Conservation (phyloP, 1,140 invertebrate genomes). For the Drosophila murphyi region DNA sequence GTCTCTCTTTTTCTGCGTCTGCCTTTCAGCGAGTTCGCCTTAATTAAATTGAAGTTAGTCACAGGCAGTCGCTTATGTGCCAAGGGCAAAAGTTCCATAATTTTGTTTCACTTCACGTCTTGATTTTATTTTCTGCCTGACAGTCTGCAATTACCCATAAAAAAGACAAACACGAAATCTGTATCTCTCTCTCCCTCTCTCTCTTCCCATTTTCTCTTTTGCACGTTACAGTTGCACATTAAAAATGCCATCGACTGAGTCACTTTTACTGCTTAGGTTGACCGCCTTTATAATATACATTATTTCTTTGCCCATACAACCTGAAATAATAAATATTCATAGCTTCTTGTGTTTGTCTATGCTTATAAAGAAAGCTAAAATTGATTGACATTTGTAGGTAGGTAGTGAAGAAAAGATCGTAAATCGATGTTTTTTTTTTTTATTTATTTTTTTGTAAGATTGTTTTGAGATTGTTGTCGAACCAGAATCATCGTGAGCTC, state of each 20-base stretch:
- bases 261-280: constrained; percentile 47
- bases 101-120: constrained; percentile 29
- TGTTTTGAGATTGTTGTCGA: constrained; percentile 69
- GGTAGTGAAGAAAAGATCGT: not conserved
- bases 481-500: constrained; percentile 54
- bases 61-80: constrained; percentile 69
- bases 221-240: constrained; percentile 8
- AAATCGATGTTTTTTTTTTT: constrained; percentile 1
- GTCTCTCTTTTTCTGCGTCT: not conserved
- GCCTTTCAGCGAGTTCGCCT: constrained; percentile 28
- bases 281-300: constrained; percentile 46
- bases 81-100: constrained; percentile 63
- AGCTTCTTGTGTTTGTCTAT: constrained; percentile 29
- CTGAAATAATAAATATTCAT: constrained; percentile 72
- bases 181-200: not conserved
- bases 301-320: constrained; percentile 29
- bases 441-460: not conserved
- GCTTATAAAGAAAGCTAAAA: constrained; percentile 67
- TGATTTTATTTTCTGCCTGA: constrained; percentile 43
- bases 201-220: constrained; percentile 21
- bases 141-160: constrained; percentile 57
- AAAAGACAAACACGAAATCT: constrained; percentile 20
- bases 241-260: constrained; percentile 63
- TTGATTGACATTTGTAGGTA: constrained; percentile 34
- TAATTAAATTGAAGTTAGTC: constrained; percentile 71